Percentiles rank a stretch among this genome's conserved stretches.
These are phyloP conservation scores for Drosophila mercatorum DNA, from an alignment of 2,888 invertebrate genomes.

Conservation along the genomic window DNA sequence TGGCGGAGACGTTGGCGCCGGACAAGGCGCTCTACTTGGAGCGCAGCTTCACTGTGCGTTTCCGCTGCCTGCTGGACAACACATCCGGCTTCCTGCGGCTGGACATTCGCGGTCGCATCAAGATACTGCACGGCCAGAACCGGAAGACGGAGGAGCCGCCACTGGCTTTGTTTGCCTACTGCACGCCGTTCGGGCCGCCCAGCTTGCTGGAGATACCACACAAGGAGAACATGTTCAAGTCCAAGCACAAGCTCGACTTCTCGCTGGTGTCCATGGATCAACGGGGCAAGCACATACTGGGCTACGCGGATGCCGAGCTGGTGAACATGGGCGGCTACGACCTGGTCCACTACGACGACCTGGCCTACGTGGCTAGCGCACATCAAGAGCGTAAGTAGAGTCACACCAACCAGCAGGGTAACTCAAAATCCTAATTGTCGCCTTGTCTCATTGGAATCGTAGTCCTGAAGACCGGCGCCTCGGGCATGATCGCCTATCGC, in stretches of 20 bases:
- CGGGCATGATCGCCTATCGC: constrained; percentile 99
- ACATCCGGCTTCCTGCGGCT: constrained; percentile 99
- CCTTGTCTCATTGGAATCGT: constrained; percentile 52
- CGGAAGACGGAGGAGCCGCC: constrained; percentile 97
- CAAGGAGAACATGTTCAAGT: constrained; percentile 99
- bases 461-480: constrained; percentile 99
- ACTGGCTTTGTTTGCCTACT: constrained; percentile 97
- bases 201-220: constrained; percentile 98
- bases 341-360: constrained; percentile 98
- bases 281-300: constrained; percentile 97
- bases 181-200: constrained; percentile 99
- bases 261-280: constrained; percentile 99
- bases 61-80: constrained; percentile 99
- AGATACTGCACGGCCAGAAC: constrained; percentile 98
- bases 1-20: constrained; percentile 95
- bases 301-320: constrained; percentile 96
- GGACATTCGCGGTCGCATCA: constrained; percentile 98
- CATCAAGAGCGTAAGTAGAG: constrained; percentile 97
- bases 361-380: constrained; percentile 98
- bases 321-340: constrained; percentile 98
- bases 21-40: constrained; percentile 96
- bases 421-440: not conserved
- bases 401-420: too few species aligned
- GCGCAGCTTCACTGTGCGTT: constrained; percentile 98
- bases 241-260: constrained; percentile 99